These are phyloP conservation scores for Pelochelys cantorii DNA, from an alignment of 2,797 vertebrate genomes.

Conservation along the genomic window DNA sequence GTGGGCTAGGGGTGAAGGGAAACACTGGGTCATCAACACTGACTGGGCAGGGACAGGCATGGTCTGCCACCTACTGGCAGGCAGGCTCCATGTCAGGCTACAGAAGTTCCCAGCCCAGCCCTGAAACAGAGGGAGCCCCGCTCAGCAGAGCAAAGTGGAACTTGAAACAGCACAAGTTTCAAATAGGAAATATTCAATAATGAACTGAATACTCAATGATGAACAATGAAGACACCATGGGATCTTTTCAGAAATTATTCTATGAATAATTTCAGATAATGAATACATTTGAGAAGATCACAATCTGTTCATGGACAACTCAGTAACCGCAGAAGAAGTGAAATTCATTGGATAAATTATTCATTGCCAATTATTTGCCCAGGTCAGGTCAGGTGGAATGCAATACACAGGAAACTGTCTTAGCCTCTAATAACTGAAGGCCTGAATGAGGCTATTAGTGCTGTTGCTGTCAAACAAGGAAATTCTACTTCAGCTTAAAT, in stretches of 20 bases:
- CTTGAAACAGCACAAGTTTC: neutral
- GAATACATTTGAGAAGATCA: neutral
- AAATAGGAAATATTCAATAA: neutral
- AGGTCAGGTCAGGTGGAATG: slow-evolving; percentile 10
- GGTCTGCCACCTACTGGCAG: no score
- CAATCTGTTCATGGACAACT: neutral
- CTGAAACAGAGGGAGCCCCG: no score
- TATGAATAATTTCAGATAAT: neutral
- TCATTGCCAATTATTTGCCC: neutral
- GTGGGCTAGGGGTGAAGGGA: no score
- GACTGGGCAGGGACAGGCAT: no score
- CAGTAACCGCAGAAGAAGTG: neutral
- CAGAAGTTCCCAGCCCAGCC: no score
- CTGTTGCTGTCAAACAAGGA: neutral
- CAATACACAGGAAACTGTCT: neutral
- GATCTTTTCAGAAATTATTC: neutral
- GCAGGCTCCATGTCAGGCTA: no score
- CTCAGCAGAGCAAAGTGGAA: no score
- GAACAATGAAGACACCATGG: neutral
- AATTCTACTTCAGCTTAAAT: neutral
- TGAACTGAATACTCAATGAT: neutral
- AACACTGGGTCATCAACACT: no score
- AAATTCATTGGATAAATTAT: neutral
- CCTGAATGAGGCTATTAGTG: neutral
- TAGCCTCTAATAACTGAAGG: neutral